Evolutionary conservation across 2,888 invertebrate species (phyloP), one percentile per base, ranked within the genome.

Genomic region (Pecten maximus): DNA sequence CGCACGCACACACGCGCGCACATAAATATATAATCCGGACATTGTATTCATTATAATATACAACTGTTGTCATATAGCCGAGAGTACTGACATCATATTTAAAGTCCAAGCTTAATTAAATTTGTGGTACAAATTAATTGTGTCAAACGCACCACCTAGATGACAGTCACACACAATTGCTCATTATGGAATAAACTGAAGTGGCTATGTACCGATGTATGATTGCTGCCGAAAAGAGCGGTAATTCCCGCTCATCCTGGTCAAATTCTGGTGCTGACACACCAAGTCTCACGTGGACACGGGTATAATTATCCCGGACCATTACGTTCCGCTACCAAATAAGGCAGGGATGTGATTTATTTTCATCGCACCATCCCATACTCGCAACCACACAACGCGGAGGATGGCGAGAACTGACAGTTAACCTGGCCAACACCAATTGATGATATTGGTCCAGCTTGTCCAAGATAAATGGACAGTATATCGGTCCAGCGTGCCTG

Each of bases 231-330:
- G 15, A 74, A 74, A 12, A 28, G 74, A 15, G 28, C 28, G 28
- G 28, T 74, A 35, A 74, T 74, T 74, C 74, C 35, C 74, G 74
- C 74, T 35, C 74, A 74, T 35, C 28, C 28, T 74, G 74, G 35
- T 74, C 23, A 74, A 35, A 35, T 74, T 28, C 15, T 35, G 19
- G 54, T 10, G 74, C 35, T 35, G 74, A 74, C 74, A 74, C 74
- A 74, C 35, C 74, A 74, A 74, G 35, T 74, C 74, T 74, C 74
- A 35, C 74, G 74, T 35, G 74, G 35, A 35, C 74, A 74, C 74
- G 4, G 74, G 35, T 74, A 35, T 35, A 74, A 74, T 74, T 74
- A 74, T 74, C 74, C 28, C 74, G 35, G 35, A 23, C 35, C 74
- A 74, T 74, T 74, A 74, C 74, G 74, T 35, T 74, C 74, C 35